These are phyloP conservation scores for Crambe crambe DNA, from an alignment of 37 sponge, comb jelly and placozoan genomes.

Conservation along the genomic window DNA sequence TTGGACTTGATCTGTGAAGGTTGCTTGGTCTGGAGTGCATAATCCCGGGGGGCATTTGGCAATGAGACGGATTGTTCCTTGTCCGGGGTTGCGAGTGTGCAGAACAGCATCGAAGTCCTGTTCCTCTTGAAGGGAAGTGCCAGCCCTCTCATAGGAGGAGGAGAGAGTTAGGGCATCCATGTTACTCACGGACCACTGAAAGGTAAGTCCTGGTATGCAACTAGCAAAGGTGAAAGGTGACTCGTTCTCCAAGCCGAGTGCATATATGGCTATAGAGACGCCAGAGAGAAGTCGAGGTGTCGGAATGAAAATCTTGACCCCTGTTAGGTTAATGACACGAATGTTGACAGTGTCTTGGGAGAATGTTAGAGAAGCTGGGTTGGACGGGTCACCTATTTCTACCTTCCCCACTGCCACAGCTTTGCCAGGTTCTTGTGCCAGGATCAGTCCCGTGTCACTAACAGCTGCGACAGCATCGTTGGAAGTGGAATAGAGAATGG, in stretches of 20 bases:
- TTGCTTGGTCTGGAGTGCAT: conserved; percentile 59
- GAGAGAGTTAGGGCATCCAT: conserved; percentile 71
- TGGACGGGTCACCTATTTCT: conserved; percentile 38
- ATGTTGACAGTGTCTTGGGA: conserved; percentile 73
- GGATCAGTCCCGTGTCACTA: conserved; percentile 64
- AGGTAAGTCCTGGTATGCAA: conserved; percentile 48
- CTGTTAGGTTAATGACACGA: conserved; percentile 72
- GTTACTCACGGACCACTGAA: conserved; percentile 83
- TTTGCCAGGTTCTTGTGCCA: conserved; percentile 43
- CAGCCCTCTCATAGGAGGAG: conserved; percentile 80
- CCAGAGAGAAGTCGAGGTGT: conserved; percentile 71
- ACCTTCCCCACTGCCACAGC: conserved; percentile 60
- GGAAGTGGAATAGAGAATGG: conserved; percentile 49
- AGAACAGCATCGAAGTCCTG: conserved; percentile 66
- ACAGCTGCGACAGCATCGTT: conserved; percentile 65
- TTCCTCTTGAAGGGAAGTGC: conserved; percentile 69
- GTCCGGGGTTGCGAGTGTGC: conserved; percentile 64
- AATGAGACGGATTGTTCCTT: conserved; percentile 28
- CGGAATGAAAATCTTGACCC: conserved; percentile 75
- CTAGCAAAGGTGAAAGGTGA: conserved; percentile 80
- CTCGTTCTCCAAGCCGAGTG: conserved; percentile 68
- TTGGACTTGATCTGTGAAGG: conserved; percentile 62
- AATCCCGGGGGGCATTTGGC: conserved; percentile 51
- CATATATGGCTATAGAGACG: conserved; percentile 57
- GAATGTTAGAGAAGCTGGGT: conserved; percentile 25